Conservation (phyloP, 1,140 invertebrate species). For the Chelonus insularis region DNA sequence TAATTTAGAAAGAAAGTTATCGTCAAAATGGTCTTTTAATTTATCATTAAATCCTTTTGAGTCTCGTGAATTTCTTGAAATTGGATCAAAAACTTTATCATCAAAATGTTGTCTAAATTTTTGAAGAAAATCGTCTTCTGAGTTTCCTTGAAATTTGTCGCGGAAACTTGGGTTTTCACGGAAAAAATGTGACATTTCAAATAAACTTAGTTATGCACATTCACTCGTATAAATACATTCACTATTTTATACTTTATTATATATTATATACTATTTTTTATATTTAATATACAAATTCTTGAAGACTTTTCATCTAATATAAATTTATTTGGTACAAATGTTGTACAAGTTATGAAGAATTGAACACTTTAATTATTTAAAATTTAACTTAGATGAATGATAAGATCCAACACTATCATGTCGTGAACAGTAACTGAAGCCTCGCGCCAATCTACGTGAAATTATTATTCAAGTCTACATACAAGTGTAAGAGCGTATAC, state of each 20-base stretch:
- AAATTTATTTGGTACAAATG: too few relatives aligned
- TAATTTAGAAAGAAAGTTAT: conserved; percentile 55
- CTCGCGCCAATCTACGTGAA: conserved; percentile 9
- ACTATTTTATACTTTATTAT: neutral
- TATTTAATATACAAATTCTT: neutral
- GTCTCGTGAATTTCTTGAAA: too few relatives aligned
- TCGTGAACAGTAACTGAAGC: conserved; percentile 17
- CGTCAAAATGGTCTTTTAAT: conserved; percentile 50
- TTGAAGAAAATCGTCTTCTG: conserved; percentile 53
- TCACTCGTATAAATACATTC: conserved; percentile 2
- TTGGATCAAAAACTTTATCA: conserved; percentile 25
- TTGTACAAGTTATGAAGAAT: too few relatives aligned
- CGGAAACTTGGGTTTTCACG: conserved; percentile 54
- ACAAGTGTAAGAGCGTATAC: too few relatives aligned
- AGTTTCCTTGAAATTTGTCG: conserved; percentile 52
- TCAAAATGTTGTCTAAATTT: conserved; percentile 55
- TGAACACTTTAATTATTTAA: too few relatives aligned
- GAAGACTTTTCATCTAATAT: too few relatives aligned
- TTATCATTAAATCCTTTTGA: conserved; percentile 52
- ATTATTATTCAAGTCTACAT: too few relatives aligned
- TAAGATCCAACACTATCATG: conserved; percentile 2
- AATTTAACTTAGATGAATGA: too few relatives aligned
- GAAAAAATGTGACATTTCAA: conserved; percentile 56
- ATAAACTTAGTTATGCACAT: neutral
- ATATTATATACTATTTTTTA: neutral